Percentiles rank a stretch among this genome's conserved stretches.
phyloP scores from a whole-genome alignment of 2,797 vertebrate genomes.

The Sebastes jordani region DNA sequence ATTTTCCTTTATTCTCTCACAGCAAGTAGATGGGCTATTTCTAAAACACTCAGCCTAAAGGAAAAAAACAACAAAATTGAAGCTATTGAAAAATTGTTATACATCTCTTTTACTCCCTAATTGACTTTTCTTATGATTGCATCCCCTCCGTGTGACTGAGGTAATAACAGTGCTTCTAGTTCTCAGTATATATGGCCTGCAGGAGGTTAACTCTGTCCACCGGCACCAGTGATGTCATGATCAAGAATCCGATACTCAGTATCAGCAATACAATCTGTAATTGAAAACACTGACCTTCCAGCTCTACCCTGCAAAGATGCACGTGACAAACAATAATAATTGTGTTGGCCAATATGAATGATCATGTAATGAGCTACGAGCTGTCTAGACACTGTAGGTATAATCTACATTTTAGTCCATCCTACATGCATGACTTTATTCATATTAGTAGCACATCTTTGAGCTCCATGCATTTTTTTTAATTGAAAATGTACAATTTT shows the following conservation, averaged over 20 bases:
- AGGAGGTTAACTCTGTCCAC: constrained; percentile 64
- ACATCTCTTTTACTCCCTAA: neutral
- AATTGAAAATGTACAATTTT: neutral
- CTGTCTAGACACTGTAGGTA: neutral
- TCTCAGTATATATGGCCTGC: constrained; percentile 32
- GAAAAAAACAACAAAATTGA: neutral
- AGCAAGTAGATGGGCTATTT: neutral
- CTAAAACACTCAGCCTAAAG: neutral
- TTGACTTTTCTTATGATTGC: neutral
- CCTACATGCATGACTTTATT: neutral
- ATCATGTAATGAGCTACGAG: constrained; percentile 43
- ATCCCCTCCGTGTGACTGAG: constrained; percentile 6
- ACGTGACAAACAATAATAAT: constrained; percentile 68
- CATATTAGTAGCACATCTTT: neutral
- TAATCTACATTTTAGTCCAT: constrained; percentile 14
- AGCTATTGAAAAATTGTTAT: neutral
- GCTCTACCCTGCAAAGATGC: constrained; percentile 60
- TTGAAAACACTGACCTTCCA: constrained; percentile 82
- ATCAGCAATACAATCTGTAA: constrained; percentile 81
- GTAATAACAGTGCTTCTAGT: constrained; percentile 12
- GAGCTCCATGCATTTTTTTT: neutral
- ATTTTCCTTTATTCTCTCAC: neutral
- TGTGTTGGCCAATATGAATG: constrained; percentile 50
- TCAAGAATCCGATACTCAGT: constrained; percentile 75
- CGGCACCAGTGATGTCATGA: constrained; percentile 66